Evolutionary conservation across 2,113 vertebrate genomes (phyloP).

Genomic region (Oreochromis spilurus): DNA sequence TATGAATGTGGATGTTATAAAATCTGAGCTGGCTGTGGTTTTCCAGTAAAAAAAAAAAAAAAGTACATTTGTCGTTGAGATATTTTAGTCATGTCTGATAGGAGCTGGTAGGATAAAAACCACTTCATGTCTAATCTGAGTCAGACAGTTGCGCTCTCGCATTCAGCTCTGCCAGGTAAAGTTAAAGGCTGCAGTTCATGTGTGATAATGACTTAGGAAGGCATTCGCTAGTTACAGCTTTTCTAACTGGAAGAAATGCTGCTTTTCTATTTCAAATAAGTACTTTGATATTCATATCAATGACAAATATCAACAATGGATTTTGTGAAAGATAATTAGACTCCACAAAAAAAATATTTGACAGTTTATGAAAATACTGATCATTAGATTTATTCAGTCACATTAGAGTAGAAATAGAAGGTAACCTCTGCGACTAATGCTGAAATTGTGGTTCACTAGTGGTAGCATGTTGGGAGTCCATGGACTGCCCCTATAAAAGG

Average conservation of each 20-base stretch:
- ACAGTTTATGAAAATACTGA: background rate
- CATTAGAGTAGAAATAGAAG: background rate
- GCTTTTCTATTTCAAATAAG: background rate
- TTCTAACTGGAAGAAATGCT: background rate
- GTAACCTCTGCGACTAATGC: background rate
- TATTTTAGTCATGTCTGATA: background rate
- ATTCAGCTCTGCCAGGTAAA: background rate
- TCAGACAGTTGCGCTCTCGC: background rate
- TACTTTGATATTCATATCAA: background rate
- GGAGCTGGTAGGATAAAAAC: background rate
- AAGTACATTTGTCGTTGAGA: background rate
- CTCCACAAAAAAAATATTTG: background rate
- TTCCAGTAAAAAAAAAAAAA: background rate
- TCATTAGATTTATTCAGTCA: background rate
- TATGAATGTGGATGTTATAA: background rate
- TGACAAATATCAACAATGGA: background rate
- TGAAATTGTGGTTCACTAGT: background rate
- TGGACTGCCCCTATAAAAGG: background rate
- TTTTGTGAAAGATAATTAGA: background rate
- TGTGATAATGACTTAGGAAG: background rate
- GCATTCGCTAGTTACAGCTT: background rate
- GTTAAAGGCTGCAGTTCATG: background rate
- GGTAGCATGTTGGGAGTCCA: background rate
- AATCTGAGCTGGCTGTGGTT: background rate
- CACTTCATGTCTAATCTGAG: background rate